Conservation (phyloP, 2,113 vertebrate genomes). For the Lepus americanus region DNA sequence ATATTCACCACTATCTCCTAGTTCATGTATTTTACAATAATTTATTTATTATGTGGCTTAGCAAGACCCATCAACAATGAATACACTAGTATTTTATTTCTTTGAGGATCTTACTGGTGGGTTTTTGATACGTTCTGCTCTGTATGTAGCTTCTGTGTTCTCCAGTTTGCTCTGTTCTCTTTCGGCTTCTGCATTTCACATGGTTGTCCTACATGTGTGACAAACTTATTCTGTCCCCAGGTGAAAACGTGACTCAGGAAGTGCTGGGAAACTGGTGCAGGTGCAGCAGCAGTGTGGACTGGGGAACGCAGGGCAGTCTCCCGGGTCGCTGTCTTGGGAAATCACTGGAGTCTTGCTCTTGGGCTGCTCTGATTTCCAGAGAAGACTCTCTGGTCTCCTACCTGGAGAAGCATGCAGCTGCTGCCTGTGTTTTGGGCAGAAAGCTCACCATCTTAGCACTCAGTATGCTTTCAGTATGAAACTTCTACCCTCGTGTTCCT, state of each 20-base stretch:
- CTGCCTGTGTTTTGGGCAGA: neutral
- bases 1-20: neutral
- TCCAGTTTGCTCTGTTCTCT: neutral
- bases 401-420: neutral
- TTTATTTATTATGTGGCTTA: neutral
- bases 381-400: neutral
- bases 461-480: neutral
- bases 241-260: neutral
- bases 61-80: neutral
- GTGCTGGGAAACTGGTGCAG: neutral
- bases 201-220: neutral
- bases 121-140: slow-evolving; percentile 20
- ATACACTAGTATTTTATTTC: neutral
- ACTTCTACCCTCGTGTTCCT: neutral
- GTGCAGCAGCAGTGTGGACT: too few relatives aligned
- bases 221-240: neutral
- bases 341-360: neutral
- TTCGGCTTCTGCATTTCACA: slow-evolving; percentile 30
- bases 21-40: neutral
- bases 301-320: too few relatives aligned
- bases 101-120: neutral
- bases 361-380: neutral
- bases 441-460: neutral
- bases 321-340: neutral
- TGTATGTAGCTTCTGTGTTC: slow-evolving; percentile 3